phyloP scores from a whole-genome alignment of 2,113 vertebrate genomes.

The mouse (Mus musculus) region GRCm39 chr4:34249001-34249500 shows the following conservation, averaged over 20 bases:
- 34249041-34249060: not conserved
- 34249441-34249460: not conserved
- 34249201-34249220: not conserved
- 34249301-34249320: too few relatives aligned
- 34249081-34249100: not conserved
- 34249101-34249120: constrained; percentile 8
- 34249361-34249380: not conserved
- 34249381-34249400: not conserved
- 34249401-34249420: not conserved
- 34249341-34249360: not conserved
- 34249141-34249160: not conserved
- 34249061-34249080: not conserved
- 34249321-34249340: too few relatives aligned
- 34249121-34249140: not conserved
- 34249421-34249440: constrained; percentile 1
- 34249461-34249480: not conserved
- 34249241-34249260: not conserved
- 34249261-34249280: not conserved
- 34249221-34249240: not conserved
- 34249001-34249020: not conserved
- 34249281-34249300: not conserved
- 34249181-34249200: not conserved
- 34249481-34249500: not conserved
- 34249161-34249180: not conserved
- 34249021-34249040: not conserved